Evolutionary conservation across 1,140 invertebrate species (phyloP), one percentile per base, ranked within the genome.

Genomic region (Oedothorax gibbosus): DNA sequence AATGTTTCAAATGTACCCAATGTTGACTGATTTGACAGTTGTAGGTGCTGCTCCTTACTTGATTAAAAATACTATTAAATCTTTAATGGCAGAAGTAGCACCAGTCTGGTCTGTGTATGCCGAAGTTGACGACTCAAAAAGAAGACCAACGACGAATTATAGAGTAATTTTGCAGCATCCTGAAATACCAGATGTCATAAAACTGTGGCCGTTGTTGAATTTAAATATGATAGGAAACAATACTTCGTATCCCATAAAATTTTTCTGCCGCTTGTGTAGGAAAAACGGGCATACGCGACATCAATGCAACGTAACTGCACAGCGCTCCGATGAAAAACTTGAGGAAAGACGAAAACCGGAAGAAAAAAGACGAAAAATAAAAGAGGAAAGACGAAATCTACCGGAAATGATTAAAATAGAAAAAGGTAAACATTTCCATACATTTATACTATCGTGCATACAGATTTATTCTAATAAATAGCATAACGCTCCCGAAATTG

Each of bases 181-280:
- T 10, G 66, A 69, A 49, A 69, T 69, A 69, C 66, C 66, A 8
- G 66, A 69, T 21, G 11, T 12, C 35, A 49, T 69, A 2, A 15
- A 50, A 69, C 20, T 12, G 10, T 69, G 66, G 66, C 35, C 66
- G n/a, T 21, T 8, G n/a, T 35, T 69, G 51, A 69, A 15, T 7
- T 69, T 21, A 49, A 50, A 35, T 35, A 7, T 7, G 66, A 69
- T 50, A 35, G 21, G 3, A 51, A 35, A 35, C 66, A 7, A n/a
- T n/a, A 69, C n/a, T 49, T 11, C 15, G 9, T 15, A 50, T 69
- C 2, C n/a, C 66, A 9, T 35, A 35, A 35, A 35, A 35, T 69
- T 14, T 69, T 69, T 69, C 49, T 69, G 66, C 7, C 15, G 49
- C 10, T 69, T 69, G 3, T 69, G 66, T n/a, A 51, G 66, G n/a